Conservation (phyloP, 1,140 invertebrate species). For the Dysdera silvatica region DNA sequence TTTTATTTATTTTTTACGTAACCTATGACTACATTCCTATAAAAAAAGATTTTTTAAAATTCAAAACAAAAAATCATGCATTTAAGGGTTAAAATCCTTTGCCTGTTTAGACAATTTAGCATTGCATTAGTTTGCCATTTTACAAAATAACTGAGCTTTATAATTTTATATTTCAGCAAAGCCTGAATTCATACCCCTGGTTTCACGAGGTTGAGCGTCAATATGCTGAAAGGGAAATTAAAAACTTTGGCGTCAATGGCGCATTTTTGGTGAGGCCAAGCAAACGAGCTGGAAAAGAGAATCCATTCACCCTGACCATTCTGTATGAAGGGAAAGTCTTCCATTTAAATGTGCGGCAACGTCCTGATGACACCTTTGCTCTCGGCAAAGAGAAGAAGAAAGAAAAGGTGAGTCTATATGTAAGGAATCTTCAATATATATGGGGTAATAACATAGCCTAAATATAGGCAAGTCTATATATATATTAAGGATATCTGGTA, state of each 20-base stretch:
- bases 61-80: no score
- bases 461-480: no score
- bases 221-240: slow-evolving; percentile 31
- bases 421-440: no score
- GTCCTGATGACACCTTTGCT: slow-evolving; percentile 34
- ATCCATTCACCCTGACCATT: slow-evolving; percentile 37
- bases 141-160: neutral
- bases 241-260: slow-evolving; percentile 26
- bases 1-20: no score
- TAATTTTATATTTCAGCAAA: neutral
- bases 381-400: slow-evolving; percentile 37
- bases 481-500: neutral
- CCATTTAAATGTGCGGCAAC: slow-evolving; percentile 36
- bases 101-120: neutral
- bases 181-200: slow-evolving; percentile 30
- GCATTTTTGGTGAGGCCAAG: slow-evolving; percentile 36
- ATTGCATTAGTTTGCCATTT: neutral
- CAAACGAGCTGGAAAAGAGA: slow-evolving; percentile 34
- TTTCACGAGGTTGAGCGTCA: slow-evolving; percentile 37
- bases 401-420: slow-evolving; percentile 34
- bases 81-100: neutral
- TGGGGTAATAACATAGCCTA: neutral
- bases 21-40: no score
- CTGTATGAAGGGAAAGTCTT: slow-evolving; percentile 32
- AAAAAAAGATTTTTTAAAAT: no score